Base-by-base conservation (phyloP, 2,797 vertebrate species). In the Limnodromus scolopaceus region DNA sequence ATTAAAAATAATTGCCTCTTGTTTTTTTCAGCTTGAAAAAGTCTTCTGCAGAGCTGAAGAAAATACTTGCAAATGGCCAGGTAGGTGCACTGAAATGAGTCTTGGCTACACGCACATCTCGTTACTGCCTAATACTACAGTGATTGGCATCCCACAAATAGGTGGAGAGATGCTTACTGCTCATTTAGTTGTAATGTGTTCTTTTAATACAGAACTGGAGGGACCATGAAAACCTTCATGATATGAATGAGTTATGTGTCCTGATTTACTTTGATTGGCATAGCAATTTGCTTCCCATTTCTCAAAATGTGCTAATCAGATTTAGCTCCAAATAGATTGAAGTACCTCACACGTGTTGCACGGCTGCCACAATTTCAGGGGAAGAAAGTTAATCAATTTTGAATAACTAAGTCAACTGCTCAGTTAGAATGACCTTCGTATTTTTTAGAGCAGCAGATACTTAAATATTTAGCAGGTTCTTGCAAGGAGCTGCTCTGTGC, bases 1-100 rank as follows among this genome's bases (percentile, higher is more conserved):
- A 3, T 83, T 96, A 48, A 96, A 91, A 91, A 66, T 46, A 88
- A 75, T 72, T 30, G 17, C 72, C 38, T 92, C 64, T 97, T 86
- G 1, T 34, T 84, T 43, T 43, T 69, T 38, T 55, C 93, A 99
- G 99, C 96, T 98, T 99, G 81, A 99, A 99, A 96, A 99, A 99
- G 81, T 99, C 99, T 28, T 99, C 99, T n/a, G 99, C 99, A 27
- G 99, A 99, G 96, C 98, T 99, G 96, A 99, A 99, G 98, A 99
- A 99, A 95, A 99, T 99, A 90, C 93, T 99, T 97, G 99, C 99
- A 51, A 99, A 99, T 78, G 99, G 99, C 87, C 99, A 99, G 99
- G 99, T 99, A 98, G 95, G 98, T 97, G 43, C 77, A 58, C 60
- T 51, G 65, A 51, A 39, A 53, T 45, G 77, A 78, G 48, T 39